Percentiles rank a stretch among this genome's conserved stretches.
phyloP scores from a whole-genome alignment of 2,888 invertebrate genomes.

The Mycalesis mineus region DNA sequence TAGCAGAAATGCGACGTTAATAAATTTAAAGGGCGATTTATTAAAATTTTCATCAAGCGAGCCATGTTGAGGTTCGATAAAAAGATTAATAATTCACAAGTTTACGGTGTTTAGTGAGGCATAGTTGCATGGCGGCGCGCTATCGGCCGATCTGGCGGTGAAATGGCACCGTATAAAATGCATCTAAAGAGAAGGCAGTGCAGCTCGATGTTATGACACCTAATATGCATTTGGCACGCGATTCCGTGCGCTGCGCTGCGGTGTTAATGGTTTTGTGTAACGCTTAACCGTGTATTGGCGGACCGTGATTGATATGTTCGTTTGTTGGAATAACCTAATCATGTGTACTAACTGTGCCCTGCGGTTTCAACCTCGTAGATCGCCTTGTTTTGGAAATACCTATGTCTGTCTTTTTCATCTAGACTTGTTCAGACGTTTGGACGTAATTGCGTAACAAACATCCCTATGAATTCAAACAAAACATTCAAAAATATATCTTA shows the following conservation, averaged over 20 bases:
- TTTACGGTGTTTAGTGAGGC: slow-evolving; percentile 72
- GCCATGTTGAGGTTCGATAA: slow-evolving; percentile 64
- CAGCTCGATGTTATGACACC: slow-evolving; percentile 61
- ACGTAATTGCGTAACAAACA: too few relatives aligned
- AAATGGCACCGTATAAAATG: slow-evolving; percentile 59
- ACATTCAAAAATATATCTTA: too few relatives aligned
- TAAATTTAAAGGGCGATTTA: slow-evolving; percentile 66
- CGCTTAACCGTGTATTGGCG: slow-evolving; percentile 42
- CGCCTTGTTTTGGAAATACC: too few relatives aligned
- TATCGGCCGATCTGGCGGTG: slow-evolving; percentile 61
- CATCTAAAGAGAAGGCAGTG: slow-evolving; percentile 52
- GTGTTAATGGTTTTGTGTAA: slow-evolving; percentile 51
- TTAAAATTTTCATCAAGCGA: slow-evolving; percentile 70
- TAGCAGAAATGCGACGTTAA: slow-evolving; percentile 32
- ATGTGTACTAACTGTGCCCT: neutral
- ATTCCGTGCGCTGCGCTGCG: slow-evolving; percentile 47
- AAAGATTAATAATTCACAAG: slow-evolving; percentile 76
- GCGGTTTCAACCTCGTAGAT: neutral
- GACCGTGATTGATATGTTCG: slow-evolving; percentile 48
- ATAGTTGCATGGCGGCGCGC: slow-evolving; percentile 63
- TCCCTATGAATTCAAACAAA: too few relatives aligned
- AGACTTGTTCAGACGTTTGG: too few relatives aligned
- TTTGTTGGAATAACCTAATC: slow-evolving; percentile 27
- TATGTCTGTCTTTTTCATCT: too few relatives aligned
- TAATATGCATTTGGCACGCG: slow-evolving; percentile 72